Conservation (phyloP, 2,113 vertebrate species). For the Oryzias melastigma region DNA sequence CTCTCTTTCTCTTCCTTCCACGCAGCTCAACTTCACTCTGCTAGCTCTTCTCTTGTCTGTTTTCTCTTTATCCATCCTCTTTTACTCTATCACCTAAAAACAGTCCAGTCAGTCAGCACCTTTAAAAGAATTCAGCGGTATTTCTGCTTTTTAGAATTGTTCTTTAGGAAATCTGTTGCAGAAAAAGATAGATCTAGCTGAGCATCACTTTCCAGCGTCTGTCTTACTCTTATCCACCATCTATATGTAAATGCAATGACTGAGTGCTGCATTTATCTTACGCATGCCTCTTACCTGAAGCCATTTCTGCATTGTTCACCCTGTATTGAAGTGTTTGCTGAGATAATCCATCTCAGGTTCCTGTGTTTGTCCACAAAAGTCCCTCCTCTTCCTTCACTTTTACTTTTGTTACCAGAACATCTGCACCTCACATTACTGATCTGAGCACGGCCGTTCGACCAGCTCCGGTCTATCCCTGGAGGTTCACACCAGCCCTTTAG, state of each 20-base stretch:
- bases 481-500: neutral
- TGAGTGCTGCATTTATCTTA: slow-evolving; percentile 66
- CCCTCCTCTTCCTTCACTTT: slow-evolving; percentile 8
- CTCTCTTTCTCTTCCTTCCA: slow-evolving; percentile 52
- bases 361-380: slow-evolving; percentile 42
- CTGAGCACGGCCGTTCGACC: slow-evolving; percentile 1
- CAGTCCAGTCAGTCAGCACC: slow-evolving; percentile 26
- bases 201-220: slow-evolving; percentile 59
- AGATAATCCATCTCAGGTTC: slow-evolving; percentile 37
- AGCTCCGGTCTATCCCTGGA: slow-evolving; percentile 1
- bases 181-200: slow-evolving; percentile 12
- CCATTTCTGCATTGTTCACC: slow-evolving; percentile 58
- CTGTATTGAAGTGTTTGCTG: slow-evolving; percentile 49
- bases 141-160: slow-evolving; percentile 18
- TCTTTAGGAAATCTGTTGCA: slow-evolving; percentile 24
- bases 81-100: slow-evolving; percentile 47
- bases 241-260: slow-evolving; percentile 70
- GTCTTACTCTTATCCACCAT: slow-evolving; percentile 60
- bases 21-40: slow-evolving; percentile 22
- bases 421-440: slow-evolving; percentile 21
- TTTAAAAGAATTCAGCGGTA: neutral
- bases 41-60: slow-evolving; percentile 11
- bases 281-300: slow-evolving; percentile 62
- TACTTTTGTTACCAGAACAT: slow-evolving; percentile 24
- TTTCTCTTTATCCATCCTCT: slow-evolving; percentile 15